phyloP scores from a whole-genome alignment of 2,113 vertebrate genomes.

The Malurus melanocephalus region DNA sequence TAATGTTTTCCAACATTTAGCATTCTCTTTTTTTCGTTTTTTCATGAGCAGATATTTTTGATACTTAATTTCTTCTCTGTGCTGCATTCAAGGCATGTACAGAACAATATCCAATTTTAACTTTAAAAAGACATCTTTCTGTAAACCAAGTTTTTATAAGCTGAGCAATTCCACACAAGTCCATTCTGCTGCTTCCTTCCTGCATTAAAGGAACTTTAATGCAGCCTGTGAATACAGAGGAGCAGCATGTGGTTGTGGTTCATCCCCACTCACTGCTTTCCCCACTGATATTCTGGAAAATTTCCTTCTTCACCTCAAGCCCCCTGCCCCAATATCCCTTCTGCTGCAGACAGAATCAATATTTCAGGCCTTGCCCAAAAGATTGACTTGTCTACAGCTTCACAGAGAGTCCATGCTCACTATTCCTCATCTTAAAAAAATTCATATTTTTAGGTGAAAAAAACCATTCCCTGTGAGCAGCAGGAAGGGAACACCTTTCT shows the following conservation, averaged over 20 bases:
- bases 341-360: not conserved
- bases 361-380: not conserved
- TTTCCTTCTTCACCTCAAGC: not conserved
- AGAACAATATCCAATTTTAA: not conserved
- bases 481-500: fast-evolving
- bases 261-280: not conserved
- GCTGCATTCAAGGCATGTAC: not conserved
- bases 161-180: not conserved
- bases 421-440: not conserved
- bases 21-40: not conserved
- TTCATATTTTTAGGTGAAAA: not conserved
- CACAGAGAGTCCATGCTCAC: not conserved
- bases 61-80: not conserved
- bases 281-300: not conserved
- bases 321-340: not conserved
- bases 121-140: not conserved
- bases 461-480: not conserved
- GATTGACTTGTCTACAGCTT: not conserved
- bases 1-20: not conserved
- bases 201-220: too few species aligned
- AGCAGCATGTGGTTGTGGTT: not conserved
- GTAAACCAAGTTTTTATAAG: not conserved
- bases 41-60: not conserved
- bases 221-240: not conserved
- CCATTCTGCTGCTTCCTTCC: not conserved